Conservation (phyloP, 2,888 invertebrate genomes). For the Coenonympha glycerion region DNA sequence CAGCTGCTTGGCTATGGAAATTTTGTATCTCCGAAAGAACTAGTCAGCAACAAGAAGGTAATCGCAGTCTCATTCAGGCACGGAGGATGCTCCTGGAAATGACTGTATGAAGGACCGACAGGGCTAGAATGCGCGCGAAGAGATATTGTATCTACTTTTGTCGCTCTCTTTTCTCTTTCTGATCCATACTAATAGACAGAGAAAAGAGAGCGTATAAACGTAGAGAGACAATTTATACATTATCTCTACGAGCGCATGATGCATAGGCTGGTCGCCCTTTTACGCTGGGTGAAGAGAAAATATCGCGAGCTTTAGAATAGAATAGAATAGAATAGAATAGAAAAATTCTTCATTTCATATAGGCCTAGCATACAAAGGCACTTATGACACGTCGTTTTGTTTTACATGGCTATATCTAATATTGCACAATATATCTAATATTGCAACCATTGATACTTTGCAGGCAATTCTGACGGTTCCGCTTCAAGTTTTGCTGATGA, state of each 20-base stretch:
- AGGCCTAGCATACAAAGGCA: no score
- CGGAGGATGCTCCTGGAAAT: slow-evolving; percentile 36
- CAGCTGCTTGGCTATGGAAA: slow-evolving; percentile 43
- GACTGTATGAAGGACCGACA: slow-evolving; percentile 42
- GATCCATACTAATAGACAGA: no score
- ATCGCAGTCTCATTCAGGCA: slow-evolving; percentile 40
- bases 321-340: no score
- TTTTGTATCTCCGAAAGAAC: slow-evolving; percentile 32
- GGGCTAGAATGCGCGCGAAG: no score
- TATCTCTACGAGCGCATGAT: no score
- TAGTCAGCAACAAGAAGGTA: slow-evolving; percentile 36
- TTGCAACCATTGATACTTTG: no score
- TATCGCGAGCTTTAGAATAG: slow-evolving; percentile 37
- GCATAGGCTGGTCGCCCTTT: slow-evolving; percentile 33
- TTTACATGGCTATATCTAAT: slow-evolving; percentile 37
- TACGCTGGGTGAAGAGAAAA: slow-evolving; percentile 40
- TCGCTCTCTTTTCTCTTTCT: no score
- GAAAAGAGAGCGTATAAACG: no score
- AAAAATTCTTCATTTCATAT: no score
- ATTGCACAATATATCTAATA: slow-evolving; percentile 41
- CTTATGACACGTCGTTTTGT: no score
- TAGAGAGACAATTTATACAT: no score
- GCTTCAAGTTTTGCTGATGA: slow-evolving; percentile 32
- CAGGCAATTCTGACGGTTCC: slow-evolving; percentile 38
- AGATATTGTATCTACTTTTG: no score